These are phyloP conservation scores for Creontiades dilutus DNA, from an alignment of 2,888 invertebrate species.

Conservation along the genomic window DNA sequence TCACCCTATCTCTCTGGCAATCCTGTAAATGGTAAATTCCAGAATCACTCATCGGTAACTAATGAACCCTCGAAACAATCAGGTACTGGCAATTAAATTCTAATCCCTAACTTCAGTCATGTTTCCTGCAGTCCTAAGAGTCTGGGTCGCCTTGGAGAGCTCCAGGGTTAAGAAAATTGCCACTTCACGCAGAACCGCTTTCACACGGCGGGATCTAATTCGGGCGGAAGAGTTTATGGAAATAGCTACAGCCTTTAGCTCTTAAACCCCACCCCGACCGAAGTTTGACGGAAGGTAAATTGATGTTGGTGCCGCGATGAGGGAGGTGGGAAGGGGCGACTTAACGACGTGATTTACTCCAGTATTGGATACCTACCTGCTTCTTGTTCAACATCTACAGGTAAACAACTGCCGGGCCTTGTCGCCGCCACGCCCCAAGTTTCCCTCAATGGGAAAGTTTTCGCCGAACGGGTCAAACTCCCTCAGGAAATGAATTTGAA, in stretches of 20 bases:
- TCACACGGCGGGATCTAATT: not conserved
- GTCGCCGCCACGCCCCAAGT: not conserved
- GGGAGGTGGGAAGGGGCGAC: not conserved
- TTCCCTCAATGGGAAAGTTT: not conserved
- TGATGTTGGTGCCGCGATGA: not conserved
- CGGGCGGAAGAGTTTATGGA: not conserved
- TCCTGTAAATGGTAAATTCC: no score
- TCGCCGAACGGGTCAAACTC: not conserved
- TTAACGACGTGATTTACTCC: not conserved
- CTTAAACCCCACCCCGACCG: not conserved
- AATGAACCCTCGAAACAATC: no score
- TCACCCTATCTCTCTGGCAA: no score
- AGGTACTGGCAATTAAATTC: no score
- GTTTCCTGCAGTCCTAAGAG: no score
- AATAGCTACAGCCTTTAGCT: conserved; percentile 14
- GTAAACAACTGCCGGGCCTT: conserved; percentile 12
- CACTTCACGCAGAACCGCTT: not conserved
- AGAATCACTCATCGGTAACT: no score
- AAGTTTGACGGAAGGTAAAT: conserved; percentile 31
- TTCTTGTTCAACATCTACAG: not conserved
- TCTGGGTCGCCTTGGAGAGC: no score
- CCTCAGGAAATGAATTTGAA: not conserved
- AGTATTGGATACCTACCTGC: not conserved
- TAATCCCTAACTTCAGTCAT: no score
- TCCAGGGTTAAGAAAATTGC: not conserved